Evolutionary conservation across 1,140 invertebrate species (phyloP).

Genomic region (Heliconius himera): DNA sequence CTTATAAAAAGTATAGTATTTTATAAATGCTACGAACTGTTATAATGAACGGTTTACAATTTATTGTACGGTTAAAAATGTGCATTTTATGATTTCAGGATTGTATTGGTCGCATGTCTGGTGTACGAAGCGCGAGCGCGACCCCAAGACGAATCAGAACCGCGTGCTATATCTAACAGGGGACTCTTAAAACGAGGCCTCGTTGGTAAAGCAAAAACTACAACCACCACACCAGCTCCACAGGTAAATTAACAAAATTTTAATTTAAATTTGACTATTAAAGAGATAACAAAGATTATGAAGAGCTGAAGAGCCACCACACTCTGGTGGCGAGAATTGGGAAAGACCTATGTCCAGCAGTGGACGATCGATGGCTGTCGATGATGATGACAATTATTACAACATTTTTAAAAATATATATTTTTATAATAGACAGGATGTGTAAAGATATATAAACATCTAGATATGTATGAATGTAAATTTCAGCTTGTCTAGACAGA

Average conservation of each 20-base stretch:
- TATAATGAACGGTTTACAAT: background rate
- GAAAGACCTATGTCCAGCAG: too few species aligned
- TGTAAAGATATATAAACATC: background rate
- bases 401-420: too few species aligned
- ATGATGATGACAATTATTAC: too few species aligned
- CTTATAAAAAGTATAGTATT: too few species aligned
- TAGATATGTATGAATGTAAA: background rate
- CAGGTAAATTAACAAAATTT: slow-evolving; percentile 45
- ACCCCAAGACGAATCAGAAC: slow-evolving; percentile 62
- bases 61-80: background rate
- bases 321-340: too few species aligned
- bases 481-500: background rate
- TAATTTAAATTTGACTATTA: background rate
- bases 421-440: too few species aligned
- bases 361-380: too few species aligned
- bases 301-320: too few species aligned
- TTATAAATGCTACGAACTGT: too few species aligned
- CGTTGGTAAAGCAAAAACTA: slow-evolving; percentile 61
- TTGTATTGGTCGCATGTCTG: slow-evolving; percentile 59
- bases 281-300: background rate
- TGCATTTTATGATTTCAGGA: slow-evolving; percentile 53
- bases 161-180: slow-evolving; percentile 49
- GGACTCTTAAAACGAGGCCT: slow-evolving; percentile 64
- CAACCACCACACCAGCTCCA: slow-evolving; percentile 67
- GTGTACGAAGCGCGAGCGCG: slow-evolving; percentile 50